Conservation (phyloP, 2,888 invertebrate genomes). For the Harpalus rufipes region DNA sequence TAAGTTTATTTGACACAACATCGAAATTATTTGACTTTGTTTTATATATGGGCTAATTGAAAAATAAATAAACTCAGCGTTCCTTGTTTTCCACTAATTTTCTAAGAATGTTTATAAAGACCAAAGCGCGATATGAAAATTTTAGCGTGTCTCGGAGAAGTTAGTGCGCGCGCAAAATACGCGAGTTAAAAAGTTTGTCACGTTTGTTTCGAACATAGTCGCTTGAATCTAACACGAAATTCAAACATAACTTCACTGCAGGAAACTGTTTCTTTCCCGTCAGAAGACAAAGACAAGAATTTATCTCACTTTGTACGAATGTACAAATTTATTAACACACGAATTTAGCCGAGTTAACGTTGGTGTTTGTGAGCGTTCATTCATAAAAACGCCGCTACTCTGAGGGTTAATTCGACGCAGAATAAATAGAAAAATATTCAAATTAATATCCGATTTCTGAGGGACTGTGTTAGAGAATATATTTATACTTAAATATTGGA, state of each 20-base stretch:
- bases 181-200: conserved; percentile 54
- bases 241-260: conserved; percentile 63
- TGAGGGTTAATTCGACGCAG: too few species aligned
- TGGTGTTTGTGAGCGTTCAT: neutral
- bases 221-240: conserved; percentile 55
- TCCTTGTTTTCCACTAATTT: conserved; percentile 59
- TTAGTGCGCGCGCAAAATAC: conserved; percentile 37
- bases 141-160: conserved; percentile 2
- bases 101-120: conserved; percentile 46
- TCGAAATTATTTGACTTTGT: conserved; percentile 57
- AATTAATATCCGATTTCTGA: too few species aligned
- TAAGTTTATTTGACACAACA: neutral
- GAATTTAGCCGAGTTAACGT: conserved; percentile 16
- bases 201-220: conserved; percentile 48
- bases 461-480: too few species aligned
- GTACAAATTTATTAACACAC: conserved; percentile 61
- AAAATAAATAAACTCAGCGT: conserved; percentile 63
- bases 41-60: conserved; percentile 60
- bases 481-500: too few species aligned
- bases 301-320: conserved; percentile 57
- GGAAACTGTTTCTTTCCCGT: conserved; percentile 58
- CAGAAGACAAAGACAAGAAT: conserved; percentile 59
- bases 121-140: conserved; percentile 42
- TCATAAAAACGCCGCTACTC: neutral
- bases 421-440: too few species aligned